A percentile compares a stretch with the other conserved stretches of the same genome.
phyloP scores from a whole-genome alignment of 2,113 vertebrate genomes.

The Chlorodrepanis virens region DNA sequence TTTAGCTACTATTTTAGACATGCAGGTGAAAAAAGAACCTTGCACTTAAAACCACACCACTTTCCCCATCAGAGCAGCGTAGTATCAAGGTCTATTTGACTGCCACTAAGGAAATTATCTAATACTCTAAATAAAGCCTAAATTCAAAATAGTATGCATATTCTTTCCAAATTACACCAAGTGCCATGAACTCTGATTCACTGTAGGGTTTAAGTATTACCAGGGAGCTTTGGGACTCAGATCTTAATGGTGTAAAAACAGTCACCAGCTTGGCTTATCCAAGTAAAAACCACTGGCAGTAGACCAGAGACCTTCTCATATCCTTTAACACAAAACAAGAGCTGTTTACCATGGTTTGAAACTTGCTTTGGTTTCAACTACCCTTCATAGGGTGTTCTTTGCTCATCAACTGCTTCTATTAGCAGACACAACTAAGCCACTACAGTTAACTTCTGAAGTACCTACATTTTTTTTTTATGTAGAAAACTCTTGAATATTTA shows the following conservation, averaged over 20 bases:
- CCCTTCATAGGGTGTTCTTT: not conserved
- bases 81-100: not conserved
- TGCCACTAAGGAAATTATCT: not conserved
- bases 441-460: not conserved
- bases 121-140: not conserved
- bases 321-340: not conserved
- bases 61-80: rapidly evolving
- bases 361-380: not conserved
- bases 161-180: not conserved
- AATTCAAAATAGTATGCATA: not conserved
- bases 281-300: not conserved
- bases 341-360: not conserved
- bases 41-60: not conserved
- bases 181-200: not conserved
- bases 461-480: not conserved
- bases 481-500: not conserved
- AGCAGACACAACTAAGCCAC: not conserved
- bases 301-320: not conserved
- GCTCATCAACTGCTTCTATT: not conserved
- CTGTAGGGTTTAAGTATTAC: not conserved
- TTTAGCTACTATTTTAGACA: not conserved
- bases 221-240: not conserved
- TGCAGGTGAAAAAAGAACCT: not conserved
- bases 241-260: rapidly evolving
- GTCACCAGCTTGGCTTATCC: not conserved